Percentiles rank a stretch among this genome's conserved stretches.
Evolutionary conservation across 2,113 vertebrate genomes (phyloP).

Genomic region (Bombycilla garrulus): DNA sequence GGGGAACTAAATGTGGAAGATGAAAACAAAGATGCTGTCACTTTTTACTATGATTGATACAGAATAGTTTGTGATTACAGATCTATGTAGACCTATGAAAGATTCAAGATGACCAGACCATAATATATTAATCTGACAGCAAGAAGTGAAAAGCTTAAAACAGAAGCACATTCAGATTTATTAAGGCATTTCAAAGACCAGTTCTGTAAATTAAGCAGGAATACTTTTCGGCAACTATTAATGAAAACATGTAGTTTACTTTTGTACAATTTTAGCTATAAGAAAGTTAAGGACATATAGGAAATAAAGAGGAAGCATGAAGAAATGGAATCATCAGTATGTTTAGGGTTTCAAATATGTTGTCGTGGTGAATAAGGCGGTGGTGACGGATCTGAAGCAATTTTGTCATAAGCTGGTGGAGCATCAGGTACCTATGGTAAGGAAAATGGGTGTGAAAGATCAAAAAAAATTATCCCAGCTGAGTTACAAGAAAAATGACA

Average conservation of each 20-base stretch:
- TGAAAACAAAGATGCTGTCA: neutral
- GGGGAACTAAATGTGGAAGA: neutral
- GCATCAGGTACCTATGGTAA: slow-evolving; percentile 83
- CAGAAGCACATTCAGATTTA: neutral
- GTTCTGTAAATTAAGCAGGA: neutral
- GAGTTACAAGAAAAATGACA: neutral
- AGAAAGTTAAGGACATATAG: neutral
- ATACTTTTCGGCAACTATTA: neutral
- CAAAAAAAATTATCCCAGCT: neutral
- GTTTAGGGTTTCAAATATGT: neutral
- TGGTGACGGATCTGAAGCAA: slow-evolving; percentile 76
- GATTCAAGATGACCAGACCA: neutral
- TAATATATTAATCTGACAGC: neutral
- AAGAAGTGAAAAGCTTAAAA: neutral
- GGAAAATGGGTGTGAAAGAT: neutral
- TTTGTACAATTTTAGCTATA: neutral
- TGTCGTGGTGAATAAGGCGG: slow-evolving; percentile 89
- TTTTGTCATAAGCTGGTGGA: slow-evolving; percentile 91
- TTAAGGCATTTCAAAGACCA: neutral
- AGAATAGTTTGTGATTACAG: neutral
- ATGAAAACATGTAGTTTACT: neutral
- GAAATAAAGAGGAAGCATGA: neutral
- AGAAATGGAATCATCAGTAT: neutral
- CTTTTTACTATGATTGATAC: neutral
- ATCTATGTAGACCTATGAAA: neutral